A percentile compares a stretch with the other conserved stretches of the same genome.
Conservation (phyloP, 1,140 invertebrate species). For the Ceratina japonica region DNA sequence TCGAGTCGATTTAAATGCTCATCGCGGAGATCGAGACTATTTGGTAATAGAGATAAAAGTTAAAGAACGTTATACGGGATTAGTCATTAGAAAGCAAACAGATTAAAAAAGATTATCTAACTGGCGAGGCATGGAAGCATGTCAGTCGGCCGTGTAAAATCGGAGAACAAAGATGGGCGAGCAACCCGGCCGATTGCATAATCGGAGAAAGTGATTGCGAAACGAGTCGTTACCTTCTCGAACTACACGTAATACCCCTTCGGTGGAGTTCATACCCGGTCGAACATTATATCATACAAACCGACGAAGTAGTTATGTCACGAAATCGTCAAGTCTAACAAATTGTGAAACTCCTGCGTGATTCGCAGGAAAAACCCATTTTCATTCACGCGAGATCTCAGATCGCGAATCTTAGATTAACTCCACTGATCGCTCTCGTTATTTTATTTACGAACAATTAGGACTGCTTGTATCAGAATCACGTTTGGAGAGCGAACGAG, state of each 20-base stretch:
- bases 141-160: slow-evolving; percentile 36
- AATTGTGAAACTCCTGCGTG: slow-evolving; percentile 6
- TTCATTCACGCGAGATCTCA: not conserved
- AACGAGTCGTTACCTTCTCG: slow-evolving; percentile 51
- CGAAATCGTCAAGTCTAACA: slow-evolving; percentile 5
- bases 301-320: slow-evolving; percentile 56
- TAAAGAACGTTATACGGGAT: no score
- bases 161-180: slow-evolving; percentile 72
- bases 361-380: not conserved
- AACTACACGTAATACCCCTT: slow-evolving; percentile 14
- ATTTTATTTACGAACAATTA: no score
- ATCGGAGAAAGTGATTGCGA: slow-evolving; percentile 76
- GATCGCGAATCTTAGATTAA: no score
- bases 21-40: no score
- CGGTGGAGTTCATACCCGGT: not conserved
- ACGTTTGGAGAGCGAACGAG: no score
- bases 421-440: no score
- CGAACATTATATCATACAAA: slow-evolving; percentile 42
- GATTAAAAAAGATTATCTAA: not conserved
- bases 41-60: no score
- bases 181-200: slow-evolving; percentile 71
- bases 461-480: no score
- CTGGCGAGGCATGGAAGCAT: not conserved
- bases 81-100: not conserved
- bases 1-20: no score